Base-by-base conservation (phyloP, 2,797 vertebrate species). In the Myioborus miniatus region DNA sequence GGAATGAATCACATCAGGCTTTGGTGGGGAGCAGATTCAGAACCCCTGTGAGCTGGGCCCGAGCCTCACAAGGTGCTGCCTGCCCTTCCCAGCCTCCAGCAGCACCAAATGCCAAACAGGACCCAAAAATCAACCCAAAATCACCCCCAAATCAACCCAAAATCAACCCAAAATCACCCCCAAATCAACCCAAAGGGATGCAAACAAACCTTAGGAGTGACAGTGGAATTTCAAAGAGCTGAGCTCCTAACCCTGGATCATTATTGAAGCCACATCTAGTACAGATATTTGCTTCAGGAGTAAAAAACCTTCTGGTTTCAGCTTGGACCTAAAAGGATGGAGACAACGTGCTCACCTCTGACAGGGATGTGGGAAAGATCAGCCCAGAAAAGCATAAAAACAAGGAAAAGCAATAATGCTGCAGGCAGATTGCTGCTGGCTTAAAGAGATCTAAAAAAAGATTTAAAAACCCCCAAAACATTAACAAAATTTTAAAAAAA, bases 81-180 rank as follows among this genome's bases (percentile, higher is more conserved):
- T 12, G 29, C 39, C 56, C 70, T 19, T 27, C 8, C 56, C 50
- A 8, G 30, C 50, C 41, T 8, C 44, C 41, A 18, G 62, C 12
- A 1, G 62, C 46, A 12, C n/a, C 0, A 1, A 27, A 7, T 1
- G 15, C 41, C 59, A 37, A 6, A 0, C 3, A 43, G 10, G 5
- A 6, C 9, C 24, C 81, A 29, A 36, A 36, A 76, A 53, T 47
- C n/a, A 7, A 52, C 44, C 44, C 20, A 5, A 44, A 44, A 44
- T 44, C 43, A 34, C 34, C 34, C 24, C 47, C 3, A 26, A 49
- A 26, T 47, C 47, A 14, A 50, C 6, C 24, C 81, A 23, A 26
- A 49, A 26, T 47, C 47, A 14, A 50, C 6, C 24, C 81, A 23
- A 36, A 76, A 53, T 23, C 46, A 18, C 32, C 49, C 27, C 49